Conservation (phyloP, 1,140 invertebrate species). For the Araneus ventricosus region DNA sequence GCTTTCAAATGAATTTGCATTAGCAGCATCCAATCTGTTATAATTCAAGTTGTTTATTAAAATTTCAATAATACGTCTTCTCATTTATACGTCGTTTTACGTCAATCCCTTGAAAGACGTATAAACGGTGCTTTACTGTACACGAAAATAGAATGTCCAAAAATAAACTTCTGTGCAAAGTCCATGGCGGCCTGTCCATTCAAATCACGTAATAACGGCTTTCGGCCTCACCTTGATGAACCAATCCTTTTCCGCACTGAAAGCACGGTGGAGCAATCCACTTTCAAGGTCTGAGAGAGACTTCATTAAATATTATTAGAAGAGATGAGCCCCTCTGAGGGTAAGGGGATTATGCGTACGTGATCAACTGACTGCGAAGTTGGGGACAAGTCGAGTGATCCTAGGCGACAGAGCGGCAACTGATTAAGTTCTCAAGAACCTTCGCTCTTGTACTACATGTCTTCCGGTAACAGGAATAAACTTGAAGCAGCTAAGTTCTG, state of each 20-base stretch:
- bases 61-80: too few species aligned
- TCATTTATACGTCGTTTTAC: too few species aligned
- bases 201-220: slow-evolving; percentile 3
- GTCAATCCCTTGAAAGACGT: too few species aligned
- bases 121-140: too few species aligned
- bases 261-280: not conserved
- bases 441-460: not conserved
- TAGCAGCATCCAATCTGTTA: too few species aligned
- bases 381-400: not conserved
- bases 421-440: not conserved
- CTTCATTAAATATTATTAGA: slow-evolving; percentile 12
- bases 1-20: too few species aligned
- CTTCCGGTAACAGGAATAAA: not conserved
- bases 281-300: not conserved
- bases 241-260: not conserved
- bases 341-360: not conserved
- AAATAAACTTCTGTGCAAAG: too few species aligned
- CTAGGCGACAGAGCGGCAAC: not conserved
- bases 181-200: not conserved
- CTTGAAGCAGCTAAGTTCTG: not conserved
- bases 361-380: slow-evolving; percentile 3
- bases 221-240: slow-evolving; percentile 20
- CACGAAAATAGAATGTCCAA: too few species aligned
- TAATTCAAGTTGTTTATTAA: too few species aligned
- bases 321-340: not conserved